Evolutionary conservation across 2,888 invertebrate species (phyloP), one percentile per base, ranked within the genome.

Genomic region (Trichacis sp.): DNA sequence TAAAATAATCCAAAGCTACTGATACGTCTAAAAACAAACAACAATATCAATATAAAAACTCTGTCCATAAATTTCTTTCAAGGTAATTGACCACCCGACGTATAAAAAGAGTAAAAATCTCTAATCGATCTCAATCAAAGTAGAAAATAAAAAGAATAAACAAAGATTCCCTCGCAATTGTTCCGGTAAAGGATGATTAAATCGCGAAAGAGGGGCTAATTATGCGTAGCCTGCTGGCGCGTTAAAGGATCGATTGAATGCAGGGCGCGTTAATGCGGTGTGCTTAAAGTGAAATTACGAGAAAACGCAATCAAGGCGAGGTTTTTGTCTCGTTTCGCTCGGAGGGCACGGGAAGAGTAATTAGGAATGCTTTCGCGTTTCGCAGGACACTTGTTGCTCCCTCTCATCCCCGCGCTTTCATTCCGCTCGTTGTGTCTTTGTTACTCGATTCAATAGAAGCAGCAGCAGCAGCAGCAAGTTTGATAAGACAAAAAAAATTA

Each of bases 331-430:
- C 77, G 77, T 78, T 77, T 79, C 77, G 77, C 76, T 78, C 71
- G 70, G 72, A 75, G 77, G 80, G 73, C 74, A 46, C 18, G 77
- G 76, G 72, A 12, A 74, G 76, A 73, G 78, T 82, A 82, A 82
- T 82, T 82, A 82, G 81, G 81, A 81, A 78, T 81, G 80, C 80
- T 81, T 81, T 79, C 77, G 80, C 78, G 75, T 73, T 76, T 80
- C 79, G 73, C 80, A 74, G 76, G 81, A 82, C 81, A 82, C 82
- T 82, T 82, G 82, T 82, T 82, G 82, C 80, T 79, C 73, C 56
- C 59, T 63, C 58, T 55, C 57, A 51, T 48, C 53, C 54, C 67
- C 47, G 61, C 47, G 48, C 42, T 53, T 62, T 63, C 61, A 59
- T 66, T 64, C 68, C 65, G 56, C 57, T 45, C 67, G 61, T 68